Evolutionary conservation across 1,140 invertebrate genomes (phyloP).

Genomic region (Orius laevigatus): DNA sequence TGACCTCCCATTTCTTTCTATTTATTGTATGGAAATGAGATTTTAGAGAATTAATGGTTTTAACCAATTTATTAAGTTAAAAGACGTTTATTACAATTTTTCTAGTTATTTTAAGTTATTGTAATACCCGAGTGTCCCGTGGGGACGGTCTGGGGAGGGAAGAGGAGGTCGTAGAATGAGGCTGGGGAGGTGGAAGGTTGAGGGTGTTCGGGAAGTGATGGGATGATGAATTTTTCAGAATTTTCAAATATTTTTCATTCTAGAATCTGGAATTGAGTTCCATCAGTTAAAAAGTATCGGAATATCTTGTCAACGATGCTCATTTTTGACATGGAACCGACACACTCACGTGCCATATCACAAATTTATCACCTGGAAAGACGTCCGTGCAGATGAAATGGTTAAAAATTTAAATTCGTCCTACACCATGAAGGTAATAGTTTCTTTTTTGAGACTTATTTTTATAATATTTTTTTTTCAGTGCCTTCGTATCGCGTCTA

Average conservation of each 20-base stretch:
- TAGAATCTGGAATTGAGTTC: slow-evolving; percentile 29
- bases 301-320: slow-evolving; percentile 72
- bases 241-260: background rate
- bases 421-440: slow-evolving; percentile 45
- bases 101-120: too few species aligned
- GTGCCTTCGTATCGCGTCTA: slow-evolving; percentile 40
- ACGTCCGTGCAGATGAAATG: slow-evolving; percentile 59
- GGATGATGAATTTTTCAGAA: slow-evolving; percentile 1
- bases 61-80: too few species aligned
- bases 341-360: slow-evolving; percentile 68
- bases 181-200: too few species aligned
- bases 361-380: slow-evolving; percentile 95
- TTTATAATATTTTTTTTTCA: slow-evolving; percentile 22
- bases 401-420: slow-evolving; percentile 79
- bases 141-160: too few species aligned
- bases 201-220: too few species aligned
- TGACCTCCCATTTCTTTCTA: too few species aligned
- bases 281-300: slow-evolving; percentile 58
- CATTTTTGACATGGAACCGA: slow-evolving; percentile 79
- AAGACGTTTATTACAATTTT: too few species aligned
- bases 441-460: slow-evolving; percentile 5
- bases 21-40: too few species aligned
- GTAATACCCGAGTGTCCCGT: too few species aligned
- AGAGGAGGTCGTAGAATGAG: too few species aligned
- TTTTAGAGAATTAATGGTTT: too few species aligned